phyloP scores from a whole-genome alignment of 2,888 invertebrate species.

The Colostygia pectinataria region DNA sequence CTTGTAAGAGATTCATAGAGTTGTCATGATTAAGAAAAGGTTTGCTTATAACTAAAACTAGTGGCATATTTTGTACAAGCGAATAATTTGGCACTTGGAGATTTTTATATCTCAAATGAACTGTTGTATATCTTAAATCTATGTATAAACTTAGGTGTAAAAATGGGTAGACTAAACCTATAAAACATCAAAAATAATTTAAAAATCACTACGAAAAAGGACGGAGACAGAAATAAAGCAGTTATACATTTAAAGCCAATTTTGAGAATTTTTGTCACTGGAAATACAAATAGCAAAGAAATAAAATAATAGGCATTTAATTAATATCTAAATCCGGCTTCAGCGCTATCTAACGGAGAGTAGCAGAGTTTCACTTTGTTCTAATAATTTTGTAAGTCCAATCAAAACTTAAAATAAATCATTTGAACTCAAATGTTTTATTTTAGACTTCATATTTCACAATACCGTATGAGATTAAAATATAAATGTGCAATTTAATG shows the following conservation, averaged over 20 bases:
- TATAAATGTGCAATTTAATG: no score
- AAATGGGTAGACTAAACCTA: neutral
- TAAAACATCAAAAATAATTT: constrained; percentile 9
- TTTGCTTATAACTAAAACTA: constrained; percentile 35
- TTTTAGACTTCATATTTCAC: no score
- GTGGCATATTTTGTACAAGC: constrained; percentile 69
- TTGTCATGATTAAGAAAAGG: no score
- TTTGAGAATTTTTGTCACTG: constrained; percentile 25
- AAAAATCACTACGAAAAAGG: constrained; percentile 20
- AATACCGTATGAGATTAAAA: no score
- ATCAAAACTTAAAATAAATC: no score
- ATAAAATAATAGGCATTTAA: constrained; percentile 1
- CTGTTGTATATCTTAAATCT: constrained; percentile 11
- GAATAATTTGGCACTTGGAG: constrained; percentile 69
- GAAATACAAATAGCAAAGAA: constrained; percentile 20
- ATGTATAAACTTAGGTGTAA: constrained; percentile 4
- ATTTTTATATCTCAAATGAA: constrained; percentile 31
- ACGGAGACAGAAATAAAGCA: constrained; percentile 29
- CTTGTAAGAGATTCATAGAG: no score
- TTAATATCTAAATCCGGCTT: constrained; percentile 8
- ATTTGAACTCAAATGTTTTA: no score
- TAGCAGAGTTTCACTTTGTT: constrained; percentile 2
- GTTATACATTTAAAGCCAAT: constrained; percentile 35
- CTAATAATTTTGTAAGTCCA: no score
- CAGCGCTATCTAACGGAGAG: constrained; percentile 16